Evolutionary conservation across 2,797 vertebrate species (phyloP), one percentile per base, ranked within the genome.

Genomic region (Dromococcyx pavoninus): DNA sequence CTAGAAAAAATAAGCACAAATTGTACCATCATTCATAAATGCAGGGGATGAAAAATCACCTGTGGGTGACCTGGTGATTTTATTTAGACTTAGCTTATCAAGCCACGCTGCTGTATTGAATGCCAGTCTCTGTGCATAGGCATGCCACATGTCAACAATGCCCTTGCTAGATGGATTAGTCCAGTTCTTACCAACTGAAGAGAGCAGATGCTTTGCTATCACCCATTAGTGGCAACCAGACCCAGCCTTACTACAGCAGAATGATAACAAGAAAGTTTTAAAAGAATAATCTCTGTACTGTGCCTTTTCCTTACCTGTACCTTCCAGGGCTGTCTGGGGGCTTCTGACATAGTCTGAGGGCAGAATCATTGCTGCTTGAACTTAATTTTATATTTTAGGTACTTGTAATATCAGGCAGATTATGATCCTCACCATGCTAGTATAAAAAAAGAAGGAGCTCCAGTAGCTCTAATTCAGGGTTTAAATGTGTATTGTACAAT

Each of bases 11-110:
- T 54, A 61, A 82, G 53, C 83, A 64, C n/a, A 50, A 92, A 23
- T 91, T 90, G 70, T 57, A 13, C 80, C 93, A 62, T 81, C 60
- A 43, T 17, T 64, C 21, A 0, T 57, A 11, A 32, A 78, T 30
- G 58, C 9, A 21, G 89, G 88, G 87, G 77, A 64, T 60, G 62
- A 73, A 58, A 44, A 56, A 13, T 74, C 56, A 71, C 89, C 91
- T 91, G 88, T 82, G 46, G 41, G 67, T 81, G 80, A 82, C 50
- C 73, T 62, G 53, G 17, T 87, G 60, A 43, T 89, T 94, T 93
- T 82, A 67, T 94, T 95, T 94, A 91, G 53, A 75, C 28, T 70
- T 67, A 10, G 66, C 21, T 89, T 69, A 56, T 27, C 33, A 43
- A 82, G 58, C 62, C 7, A 1, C 10, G 10, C 50, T 88, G 73